A percentile compares a stretch with the other conserved stretches of the same genome.
Evolutionary conservation across 2,113 vertebrate species (phyloP).

Genomic region (Ceyx margarethae): DNA sequence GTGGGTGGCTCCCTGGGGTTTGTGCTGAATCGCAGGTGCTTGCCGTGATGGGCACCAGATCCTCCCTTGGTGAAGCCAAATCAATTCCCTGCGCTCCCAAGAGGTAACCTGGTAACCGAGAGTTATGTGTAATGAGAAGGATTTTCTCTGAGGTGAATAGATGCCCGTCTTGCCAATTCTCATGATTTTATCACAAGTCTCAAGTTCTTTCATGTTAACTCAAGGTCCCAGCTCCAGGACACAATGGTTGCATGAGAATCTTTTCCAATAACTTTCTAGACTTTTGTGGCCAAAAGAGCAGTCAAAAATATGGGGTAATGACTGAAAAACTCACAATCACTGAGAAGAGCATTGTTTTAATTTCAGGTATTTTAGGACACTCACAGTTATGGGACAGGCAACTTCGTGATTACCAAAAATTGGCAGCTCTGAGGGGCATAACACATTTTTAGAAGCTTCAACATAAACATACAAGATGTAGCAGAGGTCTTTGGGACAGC

Average conservation of each 20-base stretch:
- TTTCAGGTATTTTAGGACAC: background rate
- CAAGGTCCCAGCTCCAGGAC: background rate
- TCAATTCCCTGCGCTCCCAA: background rate
- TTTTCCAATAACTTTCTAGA: background rate
- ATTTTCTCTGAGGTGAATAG: constrained; percentile 40
- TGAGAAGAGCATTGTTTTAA: background rate
- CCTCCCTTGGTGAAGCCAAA: background rate
- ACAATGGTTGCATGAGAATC: background rate
- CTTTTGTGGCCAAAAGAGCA: background rate
- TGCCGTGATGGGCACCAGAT: background rate
- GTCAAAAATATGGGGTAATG: background rate
- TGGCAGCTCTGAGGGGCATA: background rate
- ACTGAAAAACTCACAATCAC: background rate
- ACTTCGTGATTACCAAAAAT: background rate
- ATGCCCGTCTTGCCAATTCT: constrained; percentile 6
- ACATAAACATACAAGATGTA: background rate
- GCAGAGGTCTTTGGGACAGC: background rate
- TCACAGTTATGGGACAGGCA: background rate
- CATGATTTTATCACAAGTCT: constrained; percentile 47
- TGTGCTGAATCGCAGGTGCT: background rate
- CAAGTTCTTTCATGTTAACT: constrained; percentile 53
- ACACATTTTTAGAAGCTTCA: background rate
- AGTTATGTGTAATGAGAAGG: background rate
- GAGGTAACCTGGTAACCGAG: background rate
- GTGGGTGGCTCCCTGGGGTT: background rate